Evolutionary conservation across 1,140 invertebrate genomes (phyloP).

Genomic region (Planococcus citri): DNA sequence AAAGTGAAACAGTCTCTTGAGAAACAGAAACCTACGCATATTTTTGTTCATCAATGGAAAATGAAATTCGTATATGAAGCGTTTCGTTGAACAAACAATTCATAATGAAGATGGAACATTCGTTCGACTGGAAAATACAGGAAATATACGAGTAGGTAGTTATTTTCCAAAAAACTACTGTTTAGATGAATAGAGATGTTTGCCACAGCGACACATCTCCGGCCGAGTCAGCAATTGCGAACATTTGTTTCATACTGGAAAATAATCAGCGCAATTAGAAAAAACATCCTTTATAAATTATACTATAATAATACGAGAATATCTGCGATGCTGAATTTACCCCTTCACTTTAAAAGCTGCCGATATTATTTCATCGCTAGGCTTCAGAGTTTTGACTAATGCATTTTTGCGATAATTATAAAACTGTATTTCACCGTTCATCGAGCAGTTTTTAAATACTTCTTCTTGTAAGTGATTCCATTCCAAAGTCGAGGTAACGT

Average conservation of each 20-base stretch:
- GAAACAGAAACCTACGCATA: too few relatives aligned
- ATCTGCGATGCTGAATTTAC: background rate
- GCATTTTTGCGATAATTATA: background rate
- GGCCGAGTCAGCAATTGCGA: background rate
- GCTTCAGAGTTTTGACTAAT: background rate
- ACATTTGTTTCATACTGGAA: background rate
- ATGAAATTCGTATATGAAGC: too few relatives aligned
- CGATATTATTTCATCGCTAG: background rate
- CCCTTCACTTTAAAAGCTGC: background rate
- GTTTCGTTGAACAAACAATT: too few relatives aligned
- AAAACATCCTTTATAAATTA: background rate
- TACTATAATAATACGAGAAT: too few relatives aligned
- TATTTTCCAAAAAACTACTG: too few relatives aligned
- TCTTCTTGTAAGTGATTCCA: slow-evolving; percentile 13
- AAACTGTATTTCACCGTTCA: background rate
- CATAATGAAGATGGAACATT: too few relatives aligned
- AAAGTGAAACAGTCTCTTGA: too few relatives aligned
- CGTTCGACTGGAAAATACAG: too few relatives aligned
- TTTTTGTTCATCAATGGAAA: too few relatives aligned
- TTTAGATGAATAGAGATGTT: background rate
- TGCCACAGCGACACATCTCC: background rate
- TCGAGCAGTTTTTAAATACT: background rate
- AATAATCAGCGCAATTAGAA: background rate
- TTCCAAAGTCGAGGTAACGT: background rate
- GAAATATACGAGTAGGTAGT: too few relatives aligned